Conservation (phyloP, 2,888 invertebrate species). For the Hirtodrosophila confusa region DNA sequence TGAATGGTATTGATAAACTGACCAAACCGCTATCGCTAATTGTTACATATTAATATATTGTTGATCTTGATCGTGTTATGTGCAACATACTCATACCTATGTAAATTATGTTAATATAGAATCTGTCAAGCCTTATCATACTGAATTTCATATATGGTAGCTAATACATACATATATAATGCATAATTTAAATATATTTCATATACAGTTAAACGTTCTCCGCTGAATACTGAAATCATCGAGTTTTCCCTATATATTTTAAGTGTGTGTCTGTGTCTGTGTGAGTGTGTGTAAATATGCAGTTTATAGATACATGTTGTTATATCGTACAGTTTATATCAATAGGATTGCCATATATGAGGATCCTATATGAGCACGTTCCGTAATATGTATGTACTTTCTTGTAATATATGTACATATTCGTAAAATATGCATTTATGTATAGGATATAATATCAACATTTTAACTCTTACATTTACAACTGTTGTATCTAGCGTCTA, state of each 20-base stretch:
- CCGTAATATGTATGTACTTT: conserved; percentile 13
- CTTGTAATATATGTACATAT: conserved; percentile 24
- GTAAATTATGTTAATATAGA: conserved; percentile 60
- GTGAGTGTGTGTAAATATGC: background rate
- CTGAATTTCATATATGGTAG: conserved; percentile 55
- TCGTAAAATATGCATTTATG: conserved; percentile 10
- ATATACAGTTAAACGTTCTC: conserved; percentile 62
- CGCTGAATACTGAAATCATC: conserved; percentile 80
- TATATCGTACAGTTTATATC: conserved; percentile 45
- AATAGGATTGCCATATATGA: conserved; percentile 36
- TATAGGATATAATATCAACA: conserved; percentile 77
- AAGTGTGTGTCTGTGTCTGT: conserved; percentile 16
- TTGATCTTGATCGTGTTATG: conserved; percentile 30
- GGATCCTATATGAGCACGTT: conserved; percentile 34
- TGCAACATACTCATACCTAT: conserved; percentile 40
- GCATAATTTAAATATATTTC: conserved; percentile 44
- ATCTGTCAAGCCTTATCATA: conserved; percentile 73
- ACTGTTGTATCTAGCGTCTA: conserved; percentile 47
- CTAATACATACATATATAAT: conserved; percentile 50
- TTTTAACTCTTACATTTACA: conserved; percentile 69
- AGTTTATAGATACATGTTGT: conserved; percentile 10
- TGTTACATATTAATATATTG: conserved; percentile 19
- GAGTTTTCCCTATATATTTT: conserved; percentile 52
- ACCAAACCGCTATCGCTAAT: conserved; percentile 35
- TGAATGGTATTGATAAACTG: conserved; percentile 31